phyloP scores from a whole-genome alignment of 2,113 vertebrate genomes.

The Pterocles burchelli region DNA sequence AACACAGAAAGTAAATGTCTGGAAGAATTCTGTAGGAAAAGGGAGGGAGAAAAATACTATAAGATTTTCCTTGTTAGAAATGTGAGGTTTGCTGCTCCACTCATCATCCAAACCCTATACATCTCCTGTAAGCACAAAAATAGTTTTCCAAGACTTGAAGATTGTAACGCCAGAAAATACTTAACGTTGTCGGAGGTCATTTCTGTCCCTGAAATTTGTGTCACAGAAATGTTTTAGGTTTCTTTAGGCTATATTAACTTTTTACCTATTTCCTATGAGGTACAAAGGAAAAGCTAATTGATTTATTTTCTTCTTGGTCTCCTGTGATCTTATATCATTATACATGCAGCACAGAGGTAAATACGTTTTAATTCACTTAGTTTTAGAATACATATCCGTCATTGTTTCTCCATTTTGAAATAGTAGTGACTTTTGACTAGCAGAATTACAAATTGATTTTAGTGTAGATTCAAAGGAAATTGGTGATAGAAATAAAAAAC shows the following conservation, averaged over 20 bases:
- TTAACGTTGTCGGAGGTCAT: neutral
- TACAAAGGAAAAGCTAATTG: neutral
- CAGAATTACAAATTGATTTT: neutral
- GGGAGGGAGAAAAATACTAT: neutral
- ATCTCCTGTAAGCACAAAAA: neutral
- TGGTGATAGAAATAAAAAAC: neutral
- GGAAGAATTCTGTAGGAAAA: neutral
- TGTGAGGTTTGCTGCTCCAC: neutral
- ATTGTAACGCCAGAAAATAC: neutral
- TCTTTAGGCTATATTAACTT: neutral
- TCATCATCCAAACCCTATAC: neutral
- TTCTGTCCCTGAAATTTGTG: neutral
- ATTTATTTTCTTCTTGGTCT: neutral
- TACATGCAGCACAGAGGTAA: neutral
- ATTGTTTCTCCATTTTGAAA: neutral
- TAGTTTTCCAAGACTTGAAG: neutral
- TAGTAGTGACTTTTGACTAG: neutral
- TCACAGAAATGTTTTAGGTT: neutral
- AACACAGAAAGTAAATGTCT: neutral
- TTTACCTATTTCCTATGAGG: neutral
- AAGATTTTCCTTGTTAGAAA: neutral
- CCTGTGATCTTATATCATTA: neutral
- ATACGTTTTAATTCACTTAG: neutral
- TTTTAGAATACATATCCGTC: neutral
- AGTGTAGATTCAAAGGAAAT: neutral